phyloP scores from a whole-genome alignment of 1,140 invertebrate genomes.

The Scaptomyza montana region DNA sequence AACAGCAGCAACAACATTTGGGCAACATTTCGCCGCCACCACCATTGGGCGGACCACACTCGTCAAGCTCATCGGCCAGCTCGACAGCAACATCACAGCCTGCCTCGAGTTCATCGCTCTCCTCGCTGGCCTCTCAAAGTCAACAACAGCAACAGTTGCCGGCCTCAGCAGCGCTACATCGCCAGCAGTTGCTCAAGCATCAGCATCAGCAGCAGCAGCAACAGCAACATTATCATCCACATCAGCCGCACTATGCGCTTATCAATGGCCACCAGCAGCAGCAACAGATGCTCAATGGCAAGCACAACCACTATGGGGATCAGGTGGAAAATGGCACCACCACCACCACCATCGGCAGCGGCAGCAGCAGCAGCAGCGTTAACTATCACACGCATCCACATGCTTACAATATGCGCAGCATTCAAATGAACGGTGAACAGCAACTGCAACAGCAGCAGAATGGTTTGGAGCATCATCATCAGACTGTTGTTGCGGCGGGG shows the following conservation, averaged over 20 bases:
- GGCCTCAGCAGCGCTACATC: slow-evolving; percentile 50
- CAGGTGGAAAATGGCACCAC: slow-evolving; percentile 35
- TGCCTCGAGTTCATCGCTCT: slow-evolving; percentile 77
- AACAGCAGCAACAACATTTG: slow-evolving; percentile 56
- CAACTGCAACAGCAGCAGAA: slow-evolving; percentile 47
- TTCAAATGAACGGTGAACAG: slow-evolving; percentile 31
- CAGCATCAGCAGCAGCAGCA: slow-evolving; percentile 47
- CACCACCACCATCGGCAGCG: background rate
- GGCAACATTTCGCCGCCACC: slow-evolving; percentile 71
- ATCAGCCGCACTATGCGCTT: slow-evolving; percentile 61
- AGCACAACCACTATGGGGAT: slow-evolving; percentile 33
- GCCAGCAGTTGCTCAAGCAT: slow-evolving; percentile 65
- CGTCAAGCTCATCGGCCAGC: slow-evolving; percentile 79
- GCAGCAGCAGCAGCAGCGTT: background rate
- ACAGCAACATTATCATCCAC: slow-evolving; percentile 56
- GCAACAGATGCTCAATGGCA: slow-evolving; percentile 42
- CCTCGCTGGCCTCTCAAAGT: slow-evolving; percentile 75
- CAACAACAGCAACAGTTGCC: slow-evolving; percentile 72
- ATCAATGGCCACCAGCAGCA: slow-evolving; percentile 72
- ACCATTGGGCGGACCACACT: slow-evolving; percentile 60
- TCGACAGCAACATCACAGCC: slow-evolving; percentile 80
- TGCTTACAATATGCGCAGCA: slow-evolving; percentile 24
- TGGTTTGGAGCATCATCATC: slow-evolving; percentile 56
- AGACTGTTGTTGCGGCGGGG: slow-evolving; percentile 23
- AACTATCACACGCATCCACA: slow-evolving; percentile 32